These are phyloP conservation scores for Uria aalge DNA, from an alignment of 2,113 vertebrate genomes.

Conservation along the genomic window DNA sequence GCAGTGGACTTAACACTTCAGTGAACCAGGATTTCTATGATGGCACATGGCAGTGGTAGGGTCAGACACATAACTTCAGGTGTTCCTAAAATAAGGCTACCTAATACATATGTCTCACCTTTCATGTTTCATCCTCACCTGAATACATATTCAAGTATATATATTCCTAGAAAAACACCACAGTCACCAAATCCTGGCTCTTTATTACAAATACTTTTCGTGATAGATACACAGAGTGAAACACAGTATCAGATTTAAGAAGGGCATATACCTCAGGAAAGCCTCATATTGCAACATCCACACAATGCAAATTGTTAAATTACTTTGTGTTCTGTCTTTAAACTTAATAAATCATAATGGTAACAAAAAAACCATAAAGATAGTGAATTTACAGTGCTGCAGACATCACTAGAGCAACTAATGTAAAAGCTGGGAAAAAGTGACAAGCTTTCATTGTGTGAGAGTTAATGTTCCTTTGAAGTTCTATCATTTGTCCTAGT, in stretches of 20 bases:
- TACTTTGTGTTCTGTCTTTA: neutral
- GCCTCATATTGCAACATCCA: neutral
- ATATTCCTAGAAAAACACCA: neutral
- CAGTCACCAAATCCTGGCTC: neutral
- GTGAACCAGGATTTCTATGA: neutral
- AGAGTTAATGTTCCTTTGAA: neutral
- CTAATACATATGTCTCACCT: neutral
- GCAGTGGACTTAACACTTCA: slow-evolving; percentile 28
- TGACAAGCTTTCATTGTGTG: neutral
- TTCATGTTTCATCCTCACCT: neutral
- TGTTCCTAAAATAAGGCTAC: neutral
- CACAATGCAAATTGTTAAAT: neutral
- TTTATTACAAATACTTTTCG: neutral
- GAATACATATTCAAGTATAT: neutral
- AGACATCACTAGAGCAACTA: neutral
- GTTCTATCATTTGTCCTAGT: neutral
- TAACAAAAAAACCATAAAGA: neutral
- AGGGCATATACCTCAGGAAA: neutral
- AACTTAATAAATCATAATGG: neutral
- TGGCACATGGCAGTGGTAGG: neutral
- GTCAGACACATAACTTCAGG: neutral
- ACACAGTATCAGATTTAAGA: neutral
- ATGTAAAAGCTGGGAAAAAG: neutral
- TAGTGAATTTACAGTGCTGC: neutral
- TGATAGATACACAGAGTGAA: neutral